Conservation (phyloP, 2,113 vertebrate species). For the Rhombomys opimus region DNA sequence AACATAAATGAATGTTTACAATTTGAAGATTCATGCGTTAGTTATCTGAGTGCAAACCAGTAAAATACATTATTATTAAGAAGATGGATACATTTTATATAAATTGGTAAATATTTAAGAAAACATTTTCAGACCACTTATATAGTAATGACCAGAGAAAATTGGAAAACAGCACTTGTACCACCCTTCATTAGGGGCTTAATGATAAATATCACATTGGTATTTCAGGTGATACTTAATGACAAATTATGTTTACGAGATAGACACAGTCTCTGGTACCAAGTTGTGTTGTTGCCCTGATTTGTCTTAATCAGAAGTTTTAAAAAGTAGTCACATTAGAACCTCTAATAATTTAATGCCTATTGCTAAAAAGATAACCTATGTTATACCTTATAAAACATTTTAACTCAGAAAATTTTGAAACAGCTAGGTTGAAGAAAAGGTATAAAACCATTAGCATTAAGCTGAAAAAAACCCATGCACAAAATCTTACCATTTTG, state of each 20-base stretch:
- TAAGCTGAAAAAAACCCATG: neutral
- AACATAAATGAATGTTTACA: neutral
- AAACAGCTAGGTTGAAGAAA: neutral
- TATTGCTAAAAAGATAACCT: neutral
- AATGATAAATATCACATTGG: neutral
- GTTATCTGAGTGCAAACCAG: neutral
- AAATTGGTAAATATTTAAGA: neutral
- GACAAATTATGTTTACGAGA: neutral
- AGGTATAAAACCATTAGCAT: neutral
- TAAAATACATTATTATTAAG: neutral
- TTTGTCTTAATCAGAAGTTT: neutral
- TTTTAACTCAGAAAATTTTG: neutral
- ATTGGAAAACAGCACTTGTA: neutral
- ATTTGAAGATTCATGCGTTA: neutral
- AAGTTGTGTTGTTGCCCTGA: neutral
- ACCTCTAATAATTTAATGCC: conserved; percentile 24
- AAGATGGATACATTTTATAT: neutral
- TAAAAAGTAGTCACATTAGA: neutral
- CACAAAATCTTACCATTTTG: neutral
- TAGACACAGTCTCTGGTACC: too few species aligned
- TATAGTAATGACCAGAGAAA: neutral
- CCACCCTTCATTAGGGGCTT: neutral
- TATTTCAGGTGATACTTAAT: neutral
- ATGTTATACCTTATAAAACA: neutral
- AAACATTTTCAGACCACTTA: neutral